phyloP scores from a whole-genome alignment of 2,888 invertebrate genomes.

The Archips crataeganus region DNA sequence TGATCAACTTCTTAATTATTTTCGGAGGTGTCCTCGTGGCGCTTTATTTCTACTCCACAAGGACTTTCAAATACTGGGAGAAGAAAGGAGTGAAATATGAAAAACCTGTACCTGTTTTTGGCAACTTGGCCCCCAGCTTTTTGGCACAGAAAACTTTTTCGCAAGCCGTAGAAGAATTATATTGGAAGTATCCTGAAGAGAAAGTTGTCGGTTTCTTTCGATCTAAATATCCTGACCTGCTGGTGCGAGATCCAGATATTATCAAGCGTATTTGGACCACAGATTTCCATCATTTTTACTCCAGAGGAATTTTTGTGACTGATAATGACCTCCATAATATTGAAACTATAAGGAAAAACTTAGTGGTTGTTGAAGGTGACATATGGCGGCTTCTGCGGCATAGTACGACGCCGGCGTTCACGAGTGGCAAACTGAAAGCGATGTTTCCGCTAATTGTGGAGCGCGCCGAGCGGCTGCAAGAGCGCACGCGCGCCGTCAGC shows the following conservation, averaged over 20 bases:
- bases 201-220: slow-evolving; percentile 33
- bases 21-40: not conserved
- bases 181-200: slow-evolving; percentile 30
- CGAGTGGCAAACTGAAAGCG: slow-evolving; percentile 30
- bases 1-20: slow-evolving; percentile 9
- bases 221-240: slow-evolving; percentile 18
- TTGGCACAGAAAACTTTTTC: slow-evolving; percentile 21
- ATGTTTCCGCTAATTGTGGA: slow-evolving; percentile 36
- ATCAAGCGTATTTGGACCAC: slow-evolving; percentile 26
- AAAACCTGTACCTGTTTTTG: slow-evolving; percentile 32
- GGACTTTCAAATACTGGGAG: slow-evolving; percentile 34
- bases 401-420: slow-evolving; percentile 28
- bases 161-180: slow-evolving; percentile 21
- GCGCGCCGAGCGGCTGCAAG: slow-evolving; percentile 27
- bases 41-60: slow-evolving; percentile 31
- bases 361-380: slow-evolving; percentile 36
- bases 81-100: slow-evolving; percentile 26
- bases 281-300: slow-evolving; percentile 36
- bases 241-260: slow-evolving; percentile 35
- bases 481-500: not conserved
- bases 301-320: not conserved
- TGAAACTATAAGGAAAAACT: slow-evolving; percentile 38
- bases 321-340: not conserved
- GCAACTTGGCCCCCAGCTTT: slow-evolving; percentile 17
- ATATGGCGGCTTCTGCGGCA: slow-evolving; percentile 32